Evolutionary conservation across 2,797 vertebrate species (phyloP), one percentile per base, ranked within the genome.

Genomic region (Pseudochromis fuscus): DNA sequence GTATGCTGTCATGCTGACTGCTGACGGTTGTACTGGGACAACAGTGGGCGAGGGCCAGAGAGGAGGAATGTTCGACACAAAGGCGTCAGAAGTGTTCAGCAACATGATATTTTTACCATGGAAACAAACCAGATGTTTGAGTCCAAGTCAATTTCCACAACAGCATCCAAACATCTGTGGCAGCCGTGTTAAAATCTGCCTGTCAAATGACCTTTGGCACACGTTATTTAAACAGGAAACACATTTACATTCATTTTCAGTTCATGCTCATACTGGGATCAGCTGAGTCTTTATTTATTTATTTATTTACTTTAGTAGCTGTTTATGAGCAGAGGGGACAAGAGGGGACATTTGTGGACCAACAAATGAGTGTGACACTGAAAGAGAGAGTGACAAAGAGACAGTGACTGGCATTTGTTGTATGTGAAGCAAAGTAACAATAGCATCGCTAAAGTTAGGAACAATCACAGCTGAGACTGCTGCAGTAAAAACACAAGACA

Each of bases 371-470:
- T 59, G 31, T 33, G 38, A 46, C 53, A 46, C 44, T 1, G 31
- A 83, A 75, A 82, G 67, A 51, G 72, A 82, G 83, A 87, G 84
- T 79, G 75, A 82, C 71, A 68, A 72, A 66, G 82, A 72, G 44
- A 67, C 31, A 50, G 62, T 50, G 56, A 60, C 30, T 79, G 89
- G 84, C 56, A 92, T 89, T 42, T 81, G 67, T 67, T 84, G 62
- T 67, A 83, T 85, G 85, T 77, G 68, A 83, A 56, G 66, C 67
- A 72, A n/a, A 87, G 73, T 86, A 91, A 94, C 92, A 94, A 93
- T 92, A 91, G 88, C 79, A 64, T 40, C 62, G 59, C 89, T 94
- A 94, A 93, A 93, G 83, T 91, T 94, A 93, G 93, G 55, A 52
- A 67, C 60, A 63, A 63, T 58, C 88, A 92, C 86, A 92, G 89